Percentiles rank a stretch among this genome's conserved stretches.
phyloP scores from a whole-genome alignment of 2,797 vertebrate species.

The Notamacropus eugenii region DNA sequence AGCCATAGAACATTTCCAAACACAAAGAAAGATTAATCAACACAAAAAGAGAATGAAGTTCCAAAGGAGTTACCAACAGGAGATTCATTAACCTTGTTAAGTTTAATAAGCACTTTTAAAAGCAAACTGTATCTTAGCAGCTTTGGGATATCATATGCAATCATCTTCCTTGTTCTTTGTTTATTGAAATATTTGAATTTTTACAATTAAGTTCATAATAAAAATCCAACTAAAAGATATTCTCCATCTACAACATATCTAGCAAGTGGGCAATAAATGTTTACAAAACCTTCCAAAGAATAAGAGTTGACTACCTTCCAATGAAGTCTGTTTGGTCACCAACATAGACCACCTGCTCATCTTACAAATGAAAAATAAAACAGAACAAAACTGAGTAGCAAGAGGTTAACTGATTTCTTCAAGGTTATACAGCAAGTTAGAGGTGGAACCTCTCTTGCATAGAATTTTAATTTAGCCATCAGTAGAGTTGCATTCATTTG shows the following conservation, averaged over 20 bases:
- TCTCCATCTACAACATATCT: neutral
- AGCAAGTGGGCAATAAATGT: neutral
- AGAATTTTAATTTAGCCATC: neutral
- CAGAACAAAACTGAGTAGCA: neutral
- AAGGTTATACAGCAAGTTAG: neutral
- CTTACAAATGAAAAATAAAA: neutral
- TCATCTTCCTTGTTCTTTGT: neutral
- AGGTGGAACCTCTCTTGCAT: neutral
- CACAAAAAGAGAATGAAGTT: neutral
- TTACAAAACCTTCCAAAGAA: neutral
- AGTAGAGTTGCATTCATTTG: conserved; percentile 20
- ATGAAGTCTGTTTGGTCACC: neutral
- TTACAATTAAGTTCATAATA: neutral
- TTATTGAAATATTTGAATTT: neutral
- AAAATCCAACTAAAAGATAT: neutral
- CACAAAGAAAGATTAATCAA: neutral
- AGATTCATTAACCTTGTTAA: neutral
- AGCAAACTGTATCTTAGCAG: neutral
- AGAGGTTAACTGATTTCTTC: neutral
- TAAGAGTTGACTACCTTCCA: neutral
- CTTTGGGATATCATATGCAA: neutral
- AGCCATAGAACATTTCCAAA: neutral
- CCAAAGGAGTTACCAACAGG: neutral
- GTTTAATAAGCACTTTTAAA: neutral
- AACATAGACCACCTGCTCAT: neutral